phyloP scores from a whole-genome alignment of 2,113 vertebrate genomes.

The Strix aluco region DNA sequence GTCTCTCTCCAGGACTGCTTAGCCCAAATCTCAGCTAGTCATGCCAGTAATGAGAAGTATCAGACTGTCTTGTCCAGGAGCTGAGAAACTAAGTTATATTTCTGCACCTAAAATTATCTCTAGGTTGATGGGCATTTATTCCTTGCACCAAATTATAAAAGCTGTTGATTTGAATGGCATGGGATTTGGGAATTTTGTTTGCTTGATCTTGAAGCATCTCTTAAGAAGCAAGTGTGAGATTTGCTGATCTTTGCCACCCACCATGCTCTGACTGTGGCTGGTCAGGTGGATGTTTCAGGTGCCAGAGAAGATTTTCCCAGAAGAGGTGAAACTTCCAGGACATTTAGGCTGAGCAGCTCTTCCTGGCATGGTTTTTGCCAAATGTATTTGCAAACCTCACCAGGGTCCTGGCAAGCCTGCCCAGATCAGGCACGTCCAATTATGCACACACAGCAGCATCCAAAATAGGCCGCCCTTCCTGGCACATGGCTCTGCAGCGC shows the following conservation, averaged over 20 bases:
- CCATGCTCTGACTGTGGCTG: neutral
- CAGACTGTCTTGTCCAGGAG: neutral
- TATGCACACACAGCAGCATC: neutral
- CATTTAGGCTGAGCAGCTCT: neutral
- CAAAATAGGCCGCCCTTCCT: neutral
- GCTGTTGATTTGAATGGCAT: neutral
- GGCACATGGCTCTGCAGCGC: neutral
- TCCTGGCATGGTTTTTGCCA: neutral
- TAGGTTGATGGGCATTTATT: neutral
- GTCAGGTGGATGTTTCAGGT: accelerated
- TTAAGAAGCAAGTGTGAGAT: neutral
- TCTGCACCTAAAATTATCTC: neutral
- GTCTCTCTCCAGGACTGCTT: neutral
- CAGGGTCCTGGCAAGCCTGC: neutral
- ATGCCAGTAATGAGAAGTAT: neutral
- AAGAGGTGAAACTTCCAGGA: neutral
- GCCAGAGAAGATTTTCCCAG: neutral
- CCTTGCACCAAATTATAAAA: neutral
- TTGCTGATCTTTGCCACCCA: neutral
- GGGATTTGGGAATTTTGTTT: neutral
- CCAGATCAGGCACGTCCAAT: accelerated
- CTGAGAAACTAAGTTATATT: neutral
- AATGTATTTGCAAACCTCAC: neutral
- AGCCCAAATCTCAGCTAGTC: neutral
- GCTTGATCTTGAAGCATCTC: neutral